Evolutionary conservation across 2,113 vertebrate species (phyloP), one percentile per base, ranked within the genome.

Genomic region (Sylvietta virens): DNA sequence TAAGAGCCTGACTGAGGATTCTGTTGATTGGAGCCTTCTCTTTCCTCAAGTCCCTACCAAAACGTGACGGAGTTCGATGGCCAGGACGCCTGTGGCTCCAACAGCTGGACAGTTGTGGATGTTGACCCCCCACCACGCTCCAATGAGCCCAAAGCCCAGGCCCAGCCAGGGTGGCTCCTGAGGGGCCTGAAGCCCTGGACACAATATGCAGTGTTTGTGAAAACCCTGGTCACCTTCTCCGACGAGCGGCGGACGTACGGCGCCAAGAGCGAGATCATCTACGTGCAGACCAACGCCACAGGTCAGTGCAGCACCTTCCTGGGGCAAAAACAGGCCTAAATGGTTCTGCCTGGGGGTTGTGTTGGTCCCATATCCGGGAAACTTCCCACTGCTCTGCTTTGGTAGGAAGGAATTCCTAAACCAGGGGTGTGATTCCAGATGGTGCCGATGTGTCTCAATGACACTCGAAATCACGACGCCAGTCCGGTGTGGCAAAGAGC

Each of bases 1-100:
- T 33, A 39, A 76, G 69, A 69, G 17, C 31, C 35, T 42, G 45
- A 23, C 2, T n/a, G 35, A 27, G 33, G 42, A n/a, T 40, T 81
- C 26, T 83, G 17, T 81, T 94, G 16, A 92, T 22, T 53, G 61
- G 40, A 81, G 26, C 24, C 33, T 73, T 72, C 48, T 76, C 20
- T 67, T 18, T 12, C 13, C 18, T 8, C 1, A 51, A 99, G 99
- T n/a, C 99, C 99, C 0, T 99, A 98, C 60, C 98, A 97, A 90
- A 99, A 99, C 0, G 99, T 99, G 96, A 99, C 99, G 0, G 99
- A 99, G 97, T 99, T 99, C 5, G 99, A 99, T 4, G 99, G 99
- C 14, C 99, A 99, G 94, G 99, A 99, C 0, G 99, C 99, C 0
- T 99, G 99, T 7, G 99, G 99, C 40, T 99, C 99, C 7, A 99